Evolutionary conservation across 1,140 invertebrate species (phyloP), one percentile per base, ranked within the genome.

Genomic region (Globodera rostochiensis): DNA sequence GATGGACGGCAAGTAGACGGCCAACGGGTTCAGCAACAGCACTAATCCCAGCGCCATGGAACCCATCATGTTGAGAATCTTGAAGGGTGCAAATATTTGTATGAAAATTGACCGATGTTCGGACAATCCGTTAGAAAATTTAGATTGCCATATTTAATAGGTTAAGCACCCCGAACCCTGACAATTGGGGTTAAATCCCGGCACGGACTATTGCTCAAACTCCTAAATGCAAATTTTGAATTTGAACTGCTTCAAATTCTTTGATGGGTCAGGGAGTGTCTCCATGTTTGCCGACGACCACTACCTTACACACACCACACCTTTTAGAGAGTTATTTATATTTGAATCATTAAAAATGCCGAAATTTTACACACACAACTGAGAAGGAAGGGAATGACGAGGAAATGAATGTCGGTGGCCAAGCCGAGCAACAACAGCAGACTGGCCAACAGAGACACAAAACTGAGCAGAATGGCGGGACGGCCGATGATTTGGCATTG

Each of bases 21-120:
- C 13, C 25, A 71, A n/a, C 69, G 49, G 46, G 49, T 69, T 78
- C 49, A 78, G 49, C 50, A 78, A 69, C 70, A 78, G 47, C 25
- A 78, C 50, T 47, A 78, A 25, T 8, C 70, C 77, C 19, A 78
- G 47, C 49, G 77, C n/a, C 77, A 78, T 78, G 25, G 64, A 78
- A 13, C 57, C 77, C 46, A 47, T 78, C 47, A 78, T 70, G n/a
- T 78, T 78, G 21, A 78, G n/a, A 50, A 78, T 49, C 66, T 78
- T 36, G 36, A 36, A 36, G 36, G 36, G 36, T 3, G 36, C 36
- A 36, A 36, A 36, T 36, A 36, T 36, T 36, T 36, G 36, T 36
- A 36, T 36, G 36, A 36, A 36, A 36, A 36, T 36, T 36, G 36
- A 36, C 36, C 36, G 36, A 36, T 36, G 36, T 36, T 36, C 36